Percentiles rank a stretch among this genome's conserved stretches.
Conservation (phyloP, 2,113 vertebrate genomes). For the Perccottus glenii region DNA sequence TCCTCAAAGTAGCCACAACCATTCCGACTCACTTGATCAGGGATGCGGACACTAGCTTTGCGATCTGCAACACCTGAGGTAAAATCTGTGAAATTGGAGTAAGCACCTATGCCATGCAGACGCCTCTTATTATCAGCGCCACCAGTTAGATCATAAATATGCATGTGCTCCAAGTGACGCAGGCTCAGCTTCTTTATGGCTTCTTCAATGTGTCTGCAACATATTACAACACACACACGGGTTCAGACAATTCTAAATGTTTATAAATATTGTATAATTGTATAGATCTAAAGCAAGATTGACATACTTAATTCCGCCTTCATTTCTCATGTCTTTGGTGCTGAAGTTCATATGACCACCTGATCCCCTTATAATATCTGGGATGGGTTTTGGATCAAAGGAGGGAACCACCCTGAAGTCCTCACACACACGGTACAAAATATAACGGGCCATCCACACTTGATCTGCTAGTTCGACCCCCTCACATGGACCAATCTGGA, state of each 20-base stretch:
- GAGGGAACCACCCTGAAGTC: conserved; percentile 36
- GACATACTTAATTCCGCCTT: not conserved
- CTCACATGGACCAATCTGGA: conserved; percentile 9
- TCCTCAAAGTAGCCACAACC: conserved; percentile 72
- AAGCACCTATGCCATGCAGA: conserved; percentile 64
- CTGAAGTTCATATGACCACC: conserved; percentile 54
- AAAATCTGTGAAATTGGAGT: conserved; percentile 75
- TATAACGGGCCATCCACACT: conserved; percentile 81
- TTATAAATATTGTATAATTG: no score
- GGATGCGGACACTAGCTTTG: conserved; percentile 70
- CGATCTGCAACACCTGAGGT: conserved; percentile 64
- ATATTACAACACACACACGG: no score
- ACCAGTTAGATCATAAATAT: conserved; percentile 52
- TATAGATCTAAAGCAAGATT: no score
- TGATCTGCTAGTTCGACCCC: conserved; percentile 78
- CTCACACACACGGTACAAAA: conserved; percentile 81
- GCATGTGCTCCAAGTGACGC: conserved; percentile 71
- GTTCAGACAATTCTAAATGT: no score
- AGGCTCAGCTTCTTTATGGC: conserved; percentile 67
- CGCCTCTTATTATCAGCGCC: conserved; percentile 71
- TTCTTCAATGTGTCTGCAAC: conserved; percentile 22
- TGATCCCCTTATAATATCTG: not conserved
- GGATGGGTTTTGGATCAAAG: conserved; percentile 78
- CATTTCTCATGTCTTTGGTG: conserved; percentile 40
- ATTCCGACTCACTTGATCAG: conserved; percentile 57